Percentiles rank a stretch among this genome's conserved stretches.
Evolutionary conservation across 1,140 invertebrate genomes (phyloP).

Genomic region (Plodia interpunctella): DNA sequence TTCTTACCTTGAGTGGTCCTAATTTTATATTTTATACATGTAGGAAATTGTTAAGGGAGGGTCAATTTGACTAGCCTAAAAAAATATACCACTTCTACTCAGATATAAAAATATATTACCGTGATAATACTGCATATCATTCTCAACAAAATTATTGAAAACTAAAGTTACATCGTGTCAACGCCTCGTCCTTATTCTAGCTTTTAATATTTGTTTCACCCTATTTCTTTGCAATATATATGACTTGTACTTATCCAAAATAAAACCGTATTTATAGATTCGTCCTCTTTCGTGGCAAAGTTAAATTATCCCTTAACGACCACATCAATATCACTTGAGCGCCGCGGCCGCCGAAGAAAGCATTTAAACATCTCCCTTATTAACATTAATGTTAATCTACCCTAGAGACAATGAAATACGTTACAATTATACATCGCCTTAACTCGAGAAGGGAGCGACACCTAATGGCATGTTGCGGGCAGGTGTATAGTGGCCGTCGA

Average conservation of each 20-base stretch:
- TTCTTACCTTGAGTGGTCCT: constrained; percentile 42
- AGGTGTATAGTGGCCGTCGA: constrained; percentile 43
- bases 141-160: too few species aligned
- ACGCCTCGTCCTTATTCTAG: too few species aligned
- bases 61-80: not conserved
- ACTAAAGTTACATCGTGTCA: too few species aligned
- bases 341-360: not conserved
- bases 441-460: constrained; percentile 34
- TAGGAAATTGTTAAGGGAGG: constrained; percentile 31
- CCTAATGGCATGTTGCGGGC: constrained; percentile 47
- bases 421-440: constrained; percentile 16
- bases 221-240: too few species aligned
- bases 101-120: too few species aligned
- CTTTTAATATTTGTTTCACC: too few species aligned
- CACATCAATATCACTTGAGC: not conserved
- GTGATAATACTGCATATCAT: too few species aligned
- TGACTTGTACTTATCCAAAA: not conserved
- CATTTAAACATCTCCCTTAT: constrained; percentile 3
- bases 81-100: too few species aligned
- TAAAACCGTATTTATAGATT: constrained; percentile 9
- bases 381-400: constrained; percentile 3
- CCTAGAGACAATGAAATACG: constrained; percentile 1
- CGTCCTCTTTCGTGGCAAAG: constrained; percentile 9
- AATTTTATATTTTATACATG: constrained; percentile 50
- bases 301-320: constrained; percentile 2